Conservation (phyloP, 1,140 invertebrate genomes). For the Brachionus manjavacas region DNA sequence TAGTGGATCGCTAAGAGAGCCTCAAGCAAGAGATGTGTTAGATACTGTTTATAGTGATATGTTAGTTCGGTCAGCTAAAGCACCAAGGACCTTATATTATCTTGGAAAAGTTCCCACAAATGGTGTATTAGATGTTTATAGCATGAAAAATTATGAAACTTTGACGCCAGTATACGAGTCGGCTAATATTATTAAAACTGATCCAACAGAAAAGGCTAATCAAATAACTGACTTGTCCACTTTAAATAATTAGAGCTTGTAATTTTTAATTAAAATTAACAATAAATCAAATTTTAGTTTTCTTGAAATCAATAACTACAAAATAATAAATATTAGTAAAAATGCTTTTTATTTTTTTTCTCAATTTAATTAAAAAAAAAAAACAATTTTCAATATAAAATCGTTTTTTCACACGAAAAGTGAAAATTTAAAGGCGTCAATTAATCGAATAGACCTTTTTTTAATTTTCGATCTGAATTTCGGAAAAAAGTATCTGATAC, state of each 20-base stretch:
- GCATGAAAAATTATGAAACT: slow-evolving; percentile 39
- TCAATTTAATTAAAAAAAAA: too few relatives aligned
- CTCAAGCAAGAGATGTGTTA: slow-evolving; percentile 9
- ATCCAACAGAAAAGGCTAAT: neutral
- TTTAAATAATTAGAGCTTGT: slow-evolving; percentile 7
- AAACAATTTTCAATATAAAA: neutral
- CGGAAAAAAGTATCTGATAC: too few relatives aligned
- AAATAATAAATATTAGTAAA: too few relatives aligned
- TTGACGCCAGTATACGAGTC: slow-evolving; percentile 20
- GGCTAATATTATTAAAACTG: neutral
- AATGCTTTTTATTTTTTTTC: too few relatives aligned
- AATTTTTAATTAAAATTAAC: neutral
- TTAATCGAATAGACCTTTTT: too few relatives aligned
- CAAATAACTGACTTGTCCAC: neutral
- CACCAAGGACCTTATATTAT: slow-evolving; percentile 40
- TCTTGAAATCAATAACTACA: neutral
- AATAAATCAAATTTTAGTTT: neutral
- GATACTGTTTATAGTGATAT: slow-evolving; percentile 28
- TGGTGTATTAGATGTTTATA: slow-evolving; percentile 32
- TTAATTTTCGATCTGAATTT: too few relatives aligned
- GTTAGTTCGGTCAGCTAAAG: neutral
- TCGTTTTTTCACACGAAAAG: neutral
- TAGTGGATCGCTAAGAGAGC: slow-evolving; percentile 6
- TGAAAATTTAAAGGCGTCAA: too few relatives aligned
- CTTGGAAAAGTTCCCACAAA: slow-evolving; percentile 35